Percentiles rank a stretch among this genome's conserved stretches.
Conservation (phyloP, 2,888 invertebrate species). For the Stenichneumon culpator region DNA sequence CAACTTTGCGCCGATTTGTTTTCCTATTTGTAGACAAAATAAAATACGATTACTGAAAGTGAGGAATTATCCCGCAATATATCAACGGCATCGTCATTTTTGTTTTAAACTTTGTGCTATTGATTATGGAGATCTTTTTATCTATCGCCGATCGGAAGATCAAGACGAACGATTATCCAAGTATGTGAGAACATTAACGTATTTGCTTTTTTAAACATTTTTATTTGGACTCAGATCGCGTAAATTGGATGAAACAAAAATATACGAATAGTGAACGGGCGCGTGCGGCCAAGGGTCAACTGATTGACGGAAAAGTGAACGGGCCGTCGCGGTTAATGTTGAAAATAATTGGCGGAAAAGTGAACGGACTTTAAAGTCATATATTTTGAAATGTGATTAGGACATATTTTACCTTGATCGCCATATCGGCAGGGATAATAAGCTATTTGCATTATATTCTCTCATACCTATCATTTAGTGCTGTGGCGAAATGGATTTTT, state of each 20-base stretch:
- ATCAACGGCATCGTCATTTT: neutral
- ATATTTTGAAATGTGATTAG: neutral
- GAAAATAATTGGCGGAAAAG: slow-evolving; percentile 12
- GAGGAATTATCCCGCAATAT: neutral
- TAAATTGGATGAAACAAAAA: neutral
- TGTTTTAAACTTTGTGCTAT: neutral
- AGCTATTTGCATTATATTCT: neutral
- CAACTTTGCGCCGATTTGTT: neutral
- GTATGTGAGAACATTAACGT: neutral
- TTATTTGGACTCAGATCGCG: neutral
- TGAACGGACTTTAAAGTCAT: neutral
- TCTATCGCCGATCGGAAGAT: neutral
- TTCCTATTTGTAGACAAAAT: neutral
- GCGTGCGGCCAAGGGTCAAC: neutral
- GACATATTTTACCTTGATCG: slow-evolving; percentile 1
- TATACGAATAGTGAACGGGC: slow-evolving; percentile 6
- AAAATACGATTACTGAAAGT: neutral
- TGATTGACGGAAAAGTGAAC: slow-evolving; percentile 4
- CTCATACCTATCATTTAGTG: neutral
- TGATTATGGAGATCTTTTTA: neutral
- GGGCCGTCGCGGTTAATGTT: neutral
- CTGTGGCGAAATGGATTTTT: neutral
- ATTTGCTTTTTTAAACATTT: neutral
- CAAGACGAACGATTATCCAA: neutral
- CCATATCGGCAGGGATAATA: neutral